A percentile compares a stretch with the other conserved stretches of the same genome.
Conservation (phyloP, 2,888 invertebrate genomes). For the Papilio elwesi region DNA sequence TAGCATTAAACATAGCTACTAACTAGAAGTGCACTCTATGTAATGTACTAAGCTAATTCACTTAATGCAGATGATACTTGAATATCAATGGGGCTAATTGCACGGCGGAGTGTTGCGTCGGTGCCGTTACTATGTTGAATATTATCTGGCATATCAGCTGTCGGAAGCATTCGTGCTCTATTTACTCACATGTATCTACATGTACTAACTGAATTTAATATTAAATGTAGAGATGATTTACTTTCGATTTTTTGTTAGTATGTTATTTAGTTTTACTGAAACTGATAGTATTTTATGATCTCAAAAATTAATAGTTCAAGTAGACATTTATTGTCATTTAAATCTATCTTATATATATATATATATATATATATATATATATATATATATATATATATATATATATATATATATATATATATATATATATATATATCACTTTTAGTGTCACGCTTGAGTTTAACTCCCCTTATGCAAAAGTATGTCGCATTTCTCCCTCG, state of each 20-base stretch:
- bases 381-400: too few species aligned
- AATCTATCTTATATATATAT: too few species aligned
- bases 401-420: too few species aligned
- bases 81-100: slow-evolving; percentile 32
- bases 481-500: slow-evolving; percentile 45
- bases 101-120: slow-evolving; percentile 1
- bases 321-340: too few species aligned
- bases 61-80: slow-evolving; percentile 35
- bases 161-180: slow-evolving; percentile 12
- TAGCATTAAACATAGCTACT: slow-evolving; percentile 13
- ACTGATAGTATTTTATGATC: too few species aligned
- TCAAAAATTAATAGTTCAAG: too few species aligned
- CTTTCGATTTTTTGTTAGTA: too few species aligned
- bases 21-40: slow-evolving; percentile 27
- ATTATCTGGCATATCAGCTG: slow-evolving; percentile 15
- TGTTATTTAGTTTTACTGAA: too few species aligned
- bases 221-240: background rate
- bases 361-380: too few species aligned
- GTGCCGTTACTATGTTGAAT: slow-evolving; percentile 3
- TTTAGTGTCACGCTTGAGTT: too few species aligned
- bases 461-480: slow-evolving; percentile 32
- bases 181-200: background rate
- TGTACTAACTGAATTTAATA: background rate
- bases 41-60: slow-evolving; percentile 38
- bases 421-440: too few species aligned